Conservation (phyloP, 2,113 vertebrate species). For the Semnopithecus entellus region DNA sequence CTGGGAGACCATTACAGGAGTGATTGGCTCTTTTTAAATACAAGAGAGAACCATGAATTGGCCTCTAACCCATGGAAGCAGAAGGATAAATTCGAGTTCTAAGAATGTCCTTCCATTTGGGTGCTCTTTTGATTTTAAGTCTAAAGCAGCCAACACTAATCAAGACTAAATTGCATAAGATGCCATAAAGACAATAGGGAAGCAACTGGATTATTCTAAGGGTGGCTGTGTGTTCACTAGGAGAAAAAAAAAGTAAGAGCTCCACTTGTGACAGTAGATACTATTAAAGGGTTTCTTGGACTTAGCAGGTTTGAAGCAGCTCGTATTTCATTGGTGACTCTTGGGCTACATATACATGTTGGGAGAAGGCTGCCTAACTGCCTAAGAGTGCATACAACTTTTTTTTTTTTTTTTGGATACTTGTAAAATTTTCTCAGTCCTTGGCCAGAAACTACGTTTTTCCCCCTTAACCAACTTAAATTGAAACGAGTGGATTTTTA, state of each 20-base stretch:
- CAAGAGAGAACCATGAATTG: conserved; percentile 9
- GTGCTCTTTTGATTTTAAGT: conserved; percentile 8
- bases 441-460: conserved; percentile 85
- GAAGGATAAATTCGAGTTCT: not conserved
- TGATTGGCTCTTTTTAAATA: conserved; percentile 39
- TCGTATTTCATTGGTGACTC: conserved; percentile 78
- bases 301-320: conserved; percentile 74
- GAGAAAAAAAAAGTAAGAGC: conserved; percentile 28
- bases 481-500: conserved; percentile 89
- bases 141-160: not conserved
- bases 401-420: conserved; percentile 76
- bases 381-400: conserved; percentile 71
- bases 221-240: conserved; percentile 1
- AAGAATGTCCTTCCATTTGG: not conserved
- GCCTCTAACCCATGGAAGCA: not conserved
- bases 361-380: conserved; percentile 68
- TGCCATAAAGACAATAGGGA: not conserved
- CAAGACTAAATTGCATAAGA: conserved; percentile 22
- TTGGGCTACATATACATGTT: conserved; percentile 62
- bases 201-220: conserved; percentile 49
- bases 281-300: conserved; percentile 72
- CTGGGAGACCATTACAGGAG: not conserved
- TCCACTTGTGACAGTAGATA: conserved; percentile 68
- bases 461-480: conserved; percentile 87
- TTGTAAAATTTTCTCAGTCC: conserved; percentile 86